A percentile compares a stretch with the other conserved stretches of the same genome.
phyloP scores from a whole-genome alignment of 2,113 vertebrate species.

The Etia nguti region DNA sequence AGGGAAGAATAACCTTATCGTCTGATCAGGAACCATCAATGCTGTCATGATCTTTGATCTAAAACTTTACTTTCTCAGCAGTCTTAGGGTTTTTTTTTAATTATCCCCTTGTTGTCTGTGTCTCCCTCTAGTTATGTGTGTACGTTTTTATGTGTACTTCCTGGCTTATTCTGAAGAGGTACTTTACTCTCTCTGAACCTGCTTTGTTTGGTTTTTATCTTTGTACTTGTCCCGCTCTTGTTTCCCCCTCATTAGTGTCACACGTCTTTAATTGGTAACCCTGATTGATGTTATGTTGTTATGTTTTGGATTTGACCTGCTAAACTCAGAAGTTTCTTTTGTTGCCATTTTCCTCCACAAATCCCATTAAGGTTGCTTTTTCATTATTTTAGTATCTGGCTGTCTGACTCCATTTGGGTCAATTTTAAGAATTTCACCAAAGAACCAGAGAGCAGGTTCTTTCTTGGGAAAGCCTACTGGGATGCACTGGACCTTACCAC shows the following conservation, averaged over 20 bases:
- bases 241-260: background rate
- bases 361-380: background rate
- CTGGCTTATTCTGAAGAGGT: background rate
- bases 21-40: background rate
- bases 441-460: background rate
- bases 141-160: background rate
- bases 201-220: background rate
- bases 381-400: background rate
- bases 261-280: background rate
- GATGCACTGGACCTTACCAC: background rate
- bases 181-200: background rate
- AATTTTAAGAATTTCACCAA: background rate
- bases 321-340: background rate
- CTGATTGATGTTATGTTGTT: background rate
- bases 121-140: background rate
- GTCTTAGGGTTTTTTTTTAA: fast-evolving
- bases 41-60: background rate
- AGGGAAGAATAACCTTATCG: background rate
- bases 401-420: background rate
- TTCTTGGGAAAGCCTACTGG: background rate
- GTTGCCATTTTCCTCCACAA: background rate
- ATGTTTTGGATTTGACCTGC: background rate
- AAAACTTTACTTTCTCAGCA: background rate
- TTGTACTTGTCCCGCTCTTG: background rate
- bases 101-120: background rate